Evolutionary conservation across 92 coral and sea anemone genomes (phyloP), one percentile per base, ranked within the genome.

Genomic region (Zoanthus sansibaricus): DNA sequence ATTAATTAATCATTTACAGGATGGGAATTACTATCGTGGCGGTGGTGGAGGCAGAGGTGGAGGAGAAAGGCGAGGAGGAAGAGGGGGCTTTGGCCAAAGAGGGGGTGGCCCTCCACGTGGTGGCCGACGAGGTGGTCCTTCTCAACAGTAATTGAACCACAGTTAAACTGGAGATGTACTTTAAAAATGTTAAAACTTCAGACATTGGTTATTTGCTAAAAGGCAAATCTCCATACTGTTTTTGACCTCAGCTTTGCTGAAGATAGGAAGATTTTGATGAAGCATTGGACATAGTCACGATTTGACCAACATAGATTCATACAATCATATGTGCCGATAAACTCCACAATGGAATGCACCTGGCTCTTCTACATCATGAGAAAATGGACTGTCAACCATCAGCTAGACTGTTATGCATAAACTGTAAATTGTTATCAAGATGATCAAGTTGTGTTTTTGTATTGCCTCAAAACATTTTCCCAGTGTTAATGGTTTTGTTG

Each of bases 251-350:
- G 85, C 85, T 45, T 62, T 64, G 85, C 85, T 76, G 82, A 85
- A 75, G 88, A 90, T 88, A 91, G 98, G 98, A 97, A 97, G 99
- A 97, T 97, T 97, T 93, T 92, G 98, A 97, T 97, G 99, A 95
- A 97, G 99, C 97, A 83, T 92, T 95, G 94, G 99, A 98, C 98
- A 93, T 93, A 91, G 88, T 75, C 75, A 46, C 11, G 62, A 25
- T 80, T 64, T 80, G 85, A 80, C 85, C 85, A 80, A 80, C 85
- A 64, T 80, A 80, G 64, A 64, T 80, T 51, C 61, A 66, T 46
- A 80, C 20, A 13, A 69, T 20, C n/a, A 20, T 30, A 13, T 69
- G 45, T 69, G 31, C 74, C 74, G 31, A 6, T 80, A 80, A 58
- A 80, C 71, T 64, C 25, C 45, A 32, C 52, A 68, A 66, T 44